These are phyloP conservation scores for Carassius auratus DNA, from an alignment of 2,113 vertebrate genomes.

Conservation along the genomic window DNA sequence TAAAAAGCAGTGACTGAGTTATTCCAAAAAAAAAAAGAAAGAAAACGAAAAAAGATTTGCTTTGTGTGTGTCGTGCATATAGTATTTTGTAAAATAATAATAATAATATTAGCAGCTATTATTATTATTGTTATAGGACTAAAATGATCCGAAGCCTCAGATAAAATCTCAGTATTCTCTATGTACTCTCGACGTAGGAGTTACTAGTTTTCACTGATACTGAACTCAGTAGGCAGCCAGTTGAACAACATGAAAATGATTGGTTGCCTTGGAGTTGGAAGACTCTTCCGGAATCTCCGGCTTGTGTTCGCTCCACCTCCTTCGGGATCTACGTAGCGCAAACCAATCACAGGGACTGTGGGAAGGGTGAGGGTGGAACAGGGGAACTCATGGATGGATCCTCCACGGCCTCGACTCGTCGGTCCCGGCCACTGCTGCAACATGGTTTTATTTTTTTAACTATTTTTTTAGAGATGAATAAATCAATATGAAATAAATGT, in stretches of 20 bases:
- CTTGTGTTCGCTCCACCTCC: conserved; percentile 50
- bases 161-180: conserved; percentile 82
- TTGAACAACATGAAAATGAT: conserved; percentile 59
- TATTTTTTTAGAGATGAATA: conserved; percentile 69
- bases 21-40: conserved; percentile 64
- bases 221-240: conserved; percentile 66
- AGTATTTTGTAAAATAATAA: conserved; percentile 85
- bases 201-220: conserved; percentile 76
- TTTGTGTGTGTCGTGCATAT: conserved; percentile 88
- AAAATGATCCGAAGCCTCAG: conserved; percentile 58
- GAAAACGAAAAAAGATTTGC: conserved; percentile 68
- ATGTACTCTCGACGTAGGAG: conserved; percentile 78
- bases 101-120: conserved; percentile 68
- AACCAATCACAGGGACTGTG: conserved; percentile 50
- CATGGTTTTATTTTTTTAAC: conserved; percentile 70
- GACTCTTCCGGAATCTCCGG: conserved; percentile 47
- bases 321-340: conserved; percentile 38
- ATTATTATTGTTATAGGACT: conserved; percentile 67
- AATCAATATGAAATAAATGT: conserved; percentile 61
- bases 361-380: conserved; percentile 22
- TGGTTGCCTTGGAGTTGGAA: conserved; percentile 72
- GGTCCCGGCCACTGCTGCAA: conserved; percentile 57
- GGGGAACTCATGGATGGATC: conserved; percentile 21
- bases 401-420: conserved; percentile 36
- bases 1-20: conserved; percentile 83